Evolutionary conservation across 2,797 vertebrate genomes (phyloP), one percentile per base, ranked within the genome.

Genomic region (Rhadinocentrus ornatus): DNA sequence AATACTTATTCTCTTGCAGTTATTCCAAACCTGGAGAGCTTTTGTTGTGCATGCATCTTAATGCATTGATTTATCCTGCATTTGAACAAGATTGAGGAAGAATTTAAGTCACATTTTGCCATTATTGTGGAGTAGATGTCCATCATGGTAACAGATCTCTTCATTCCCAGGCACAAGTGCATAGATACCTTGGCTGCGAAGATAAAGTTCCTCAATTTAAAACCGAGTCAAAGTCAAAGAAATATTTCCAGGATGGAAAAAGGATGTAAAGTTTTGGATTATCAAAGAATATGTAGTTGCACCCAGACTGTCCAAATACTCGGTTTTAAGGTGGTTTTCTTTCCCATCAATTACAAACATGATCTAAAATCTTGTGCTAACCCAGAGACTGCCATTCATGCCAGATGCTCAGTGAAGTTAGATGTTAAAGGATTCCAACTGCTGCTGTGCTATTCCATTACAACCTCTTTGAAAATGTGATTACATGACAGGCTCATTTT

Each of bases 381-480:
- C 39, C 39, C 39, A 41, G 16, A 41, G 39, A 18, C 15, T 6
- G 16, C 39, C 16, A 6, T 41, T 41, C 39, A 18, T 41, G 39
- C 16, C 39, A 41, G 39, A 41, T 41, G 39, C 39, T 41, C 15
- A 18, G 16, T 6, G 39, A 41, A 18, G 39, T 41, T 41, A 41
- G 6, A 35, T 18, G 39, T 41, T 41, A 41, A 56, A 27, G 52
- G 24, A 41, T 41, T 35, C 10, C 31, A 57, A 34, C 31, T 34
- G 20, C 9, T n/a, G 27, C 32, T 6, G 13, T 59, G 41, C n/a
- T 41, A 29, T 35, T 16, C 2, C 18, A 18, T 66, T 41, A 27
- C 35, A 65, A 41, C 20, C 56, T 59, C 31, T 59, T 22, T 71
- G 53, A 58, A 24, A 32, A 44, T 11, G 18, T 15, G 12, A 63